These are phyloP conservation scores for Mus minutoides DNA, from an alignment of 2,797 vertebrate genomes.

Conservation along the genomic window DNA sequence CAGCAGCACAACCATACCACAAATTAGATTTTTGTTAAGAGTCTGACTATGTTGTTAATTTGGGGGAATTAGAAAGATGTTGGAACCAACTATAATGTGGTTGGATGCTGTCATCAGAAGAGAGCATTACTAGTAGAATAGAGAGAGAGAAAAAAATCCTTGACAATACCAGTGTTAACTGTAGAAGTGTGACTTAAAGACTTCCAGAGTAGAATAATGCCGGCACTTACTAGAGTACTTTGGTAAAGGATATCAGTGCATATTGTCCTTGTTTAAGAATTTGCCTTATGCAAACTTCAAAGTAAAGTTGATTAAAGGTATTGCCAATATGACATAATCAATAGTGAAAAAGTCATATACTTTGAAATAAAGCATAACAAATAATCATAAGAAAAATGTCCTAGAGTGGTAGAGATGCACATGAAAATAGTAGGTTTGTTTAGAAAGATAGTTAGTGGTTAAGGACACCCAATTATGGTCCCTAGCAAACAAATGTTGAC, in stretches of 20 bases:
- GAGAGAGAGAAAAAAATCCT: not conserved
- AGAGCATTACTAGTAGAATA: not conserved
- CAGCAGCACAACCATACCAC: not conserved
- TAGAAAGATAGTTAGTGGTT: not conserved
- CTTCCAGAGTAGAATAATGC: not conserved
- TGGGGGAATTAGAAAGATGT: not conserved
- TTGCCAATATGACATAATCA: not conserved
- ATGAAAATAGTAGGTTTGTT: not conserved
- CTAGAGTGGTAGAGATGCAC: not conserved
- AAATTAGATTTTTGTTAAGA: not conserved
- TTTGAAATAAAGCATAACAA: not conserved
- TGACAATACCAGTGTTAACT: not conserved
- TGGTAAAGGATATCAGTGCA: not conserved
- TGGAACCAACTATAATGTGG: too few species aligned
- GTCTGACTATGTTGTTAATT: not conserved
- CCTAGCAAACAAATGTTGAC: not conserved
- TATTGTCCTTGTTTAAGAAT: not conserved
- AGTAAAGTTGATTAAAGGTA: not conserved
- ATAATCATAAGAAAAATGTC: not conserved
- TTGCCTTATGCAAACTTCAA: not conserved
- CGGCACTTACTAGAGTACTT: not conserved
- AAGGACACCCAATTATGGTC: not conserved
- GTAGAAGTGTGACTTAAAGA: not conserved
- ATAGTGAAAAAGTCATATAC: not conserved
- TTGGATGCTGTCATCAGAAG: not conserved